Evolutionary conservation across 1,140 invertebrate species (phyloP), one percentile per base, ranked within the genome.

Genomic region (Oscheius sp.): DNA sequence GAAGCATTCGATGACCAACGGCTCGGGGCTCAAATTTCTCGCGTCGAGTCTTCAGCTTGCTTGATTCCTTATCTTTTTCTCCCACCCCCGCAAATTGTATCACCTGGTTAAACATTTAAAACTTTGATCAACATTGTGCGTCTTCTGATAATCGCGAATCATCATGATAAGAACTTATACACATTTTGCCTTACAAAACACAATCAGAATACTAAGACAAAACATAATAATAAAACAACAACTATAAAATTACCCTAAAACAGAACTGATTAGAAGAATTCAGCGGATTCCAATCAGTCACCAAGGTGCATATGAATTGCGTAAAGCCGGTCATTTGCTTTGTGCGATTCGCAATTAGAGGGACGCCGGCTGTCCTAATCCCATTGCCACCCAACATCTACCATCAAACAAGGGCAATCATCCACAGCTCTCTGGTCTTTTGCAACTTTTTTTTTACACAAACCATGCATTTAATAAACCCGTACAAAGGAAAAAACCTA

Each of bases 301-400:
- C n/a, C n/a, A n/a, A n/a, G n/a, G n/a, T n/a, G n/a, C n/a, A n/a
- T n/a, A n/a, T n/a, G n/a, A n/a, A n/a, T n/a, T n/a, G 23, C 49
- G 49, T 55, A 55, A 55, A 15, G 49, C 49, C 15, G 49, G 49
- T 55, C 49, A 55, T 55, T 55, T 55, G 49, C 49, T 55, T 55
- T 55, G 49, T 55, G 49, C 49, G 49, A 55, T 13, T 55, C 23
- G 49, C 49, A 55, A 55, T 55, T 55, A 55, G 49, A 55, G 49
- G 49, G 15, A 23, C 23, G 49, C 49, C 49, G 49, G 49, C 49
- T 55, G 49, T 55, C 49, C 28, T 55, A 55, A 55, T 55, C 49
- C 49, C 49, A 55, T 55, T 55, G 49, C 49, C 49, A 55, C 49
- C 49, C 49, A 23, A 26, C 49, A 55, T 55, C 28, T 55, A 55